Conservation (phyloP, 2,797 vertebrate species). For the Nannoperca australis region DNA sequence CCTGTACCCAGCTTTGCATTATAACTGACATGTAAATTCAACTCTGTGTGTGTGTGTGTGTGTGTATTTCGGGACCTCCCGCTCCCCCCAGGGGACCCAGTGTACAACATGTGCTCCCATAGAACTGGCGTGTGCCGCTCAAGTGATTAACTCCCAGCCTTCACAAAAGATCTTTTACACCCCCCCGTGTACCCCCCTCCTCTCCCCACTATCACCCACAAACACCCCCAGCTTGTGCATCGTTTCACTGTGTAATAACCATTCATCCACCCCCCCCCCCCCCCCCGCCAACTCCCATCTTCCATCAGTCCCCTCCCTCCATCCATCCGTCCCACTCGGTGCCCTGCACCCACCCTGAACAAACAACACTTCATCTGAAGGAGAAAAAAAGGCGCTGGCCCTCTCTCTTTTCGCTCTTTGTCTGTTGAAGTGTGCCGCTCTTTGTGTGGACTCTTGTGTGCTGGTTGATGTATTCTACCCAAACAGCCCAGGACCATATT, state of each 20-base stretch:
- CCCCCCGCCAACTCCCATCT: constrained; percentile 34
- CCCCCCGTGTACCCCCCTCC: constrained; percentile 37
- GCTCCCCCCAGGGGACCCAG: constrained; percentile 71
- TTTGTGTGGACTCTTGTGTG: constrained; percentile 76
- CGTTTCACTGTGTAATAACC: constrained; percentile 78
- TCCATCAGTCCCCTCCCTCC: constrained; percentile 61
- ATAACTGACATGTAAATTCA: constrained; percentile 87
- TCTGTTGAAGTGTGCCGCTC: constrained; percentile 85
- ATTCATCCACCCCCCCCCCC: constrained; percentile 54
- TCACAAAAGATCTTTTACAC: constrained; percentile 83
- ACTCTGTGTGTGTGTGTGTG: constrained; percentile 47
- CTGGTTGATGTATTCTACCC: constrained; percentile 77
- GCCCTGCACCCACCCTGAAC: constrained; percentile 83
- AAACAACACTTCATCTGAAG: constrained; percentile 80
- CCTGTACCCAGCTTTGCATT: constrained; percentile 81
- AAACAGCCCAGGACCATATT: constrained; percentile 80
- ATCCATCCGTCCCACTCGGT: constrained; percentile 64
- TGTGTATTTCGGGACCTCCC: constrained; percentile 61
- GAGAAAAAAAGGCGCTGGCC: constrained; percentile 67
- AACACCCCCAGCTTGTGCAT: constrained; percentile 71
- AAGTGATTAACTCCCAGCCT: constrained; percentile 88
- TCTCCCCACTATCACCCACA: constrained; percentile 58
- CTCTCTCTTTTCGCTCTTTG: constrained; percentile 80
- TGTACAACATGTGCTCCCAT: constrained; percentile 83
- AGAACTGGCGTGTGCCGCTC: constrained; percentile 86